phyloP scores from a whole-genome alignment of 2,797 vertebrate genomes.

The Cryptoblepharus egeriae region DNA sequence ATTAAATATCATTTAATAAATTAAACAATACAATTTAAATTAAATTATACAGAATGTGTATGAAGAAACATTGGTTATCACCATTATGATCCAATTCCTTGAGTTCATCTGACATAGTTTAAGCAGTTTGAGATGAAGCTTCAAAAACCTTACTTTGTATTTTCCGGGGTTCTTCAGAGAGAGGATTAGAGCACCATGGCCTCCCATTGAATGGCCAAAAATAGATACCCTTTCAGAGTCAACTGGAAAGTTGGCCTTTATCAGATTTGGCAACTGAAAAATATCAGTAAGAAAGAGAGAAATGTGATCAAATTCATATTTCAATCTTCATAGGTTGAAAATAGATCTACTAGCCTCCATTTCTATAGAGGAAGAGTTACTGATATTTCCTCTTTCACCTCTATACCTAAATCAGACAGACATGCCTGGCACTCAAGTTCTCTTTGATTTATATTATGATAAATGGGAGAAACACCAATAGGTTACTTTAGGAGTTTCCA shows the following conservation, averaged over 20 bases:
- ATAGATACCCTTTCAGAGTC: constrained; percentile 89
- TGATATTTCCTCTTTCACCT: neutral
- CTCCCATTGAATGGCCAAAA: constrained; percentile 97
- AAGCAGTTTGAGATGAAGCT: neutral
- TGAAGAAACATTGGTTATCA: neutral
- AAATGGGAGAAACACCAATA: neutral
- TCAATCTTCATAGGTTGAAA: constrained; percentile 18
- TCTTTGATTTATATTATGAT: neutral
- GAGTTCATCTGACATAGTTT: neutral
- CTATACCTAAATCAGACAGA: neutral
- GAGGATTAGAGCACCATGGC: constrained; percentile 92
- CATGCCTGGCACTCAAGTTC: neutral
- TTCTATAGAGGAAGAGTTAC: neutral
- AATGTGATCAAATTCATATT: constrained; percentile 2
- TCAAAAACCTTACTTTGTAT: constrained; percentile 85
- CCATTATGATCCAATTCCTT: neutral
- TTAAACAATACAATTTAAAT: no score
- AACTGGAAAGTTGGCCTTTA: constrained; percentile 90
- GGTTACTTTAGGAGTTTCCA: neutral
- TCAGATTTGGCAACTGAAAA: constrained; percentile 88
- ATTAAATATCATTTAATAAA: no score
- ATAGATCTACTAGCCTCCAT: neutral
- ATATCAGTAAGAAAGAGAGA: constrained; percentile 40
- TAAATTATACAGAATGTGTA: no score
- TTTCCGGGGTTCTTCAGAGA: constrained; percentile 92